A percentile compares a stretch with the other conserved stretches of the same genome.
These are phyloP conservation scores for Girardia tigrina DNA, from an alignment of 2,888 invertebrate species.

Conservation along the genomic window DNA sequence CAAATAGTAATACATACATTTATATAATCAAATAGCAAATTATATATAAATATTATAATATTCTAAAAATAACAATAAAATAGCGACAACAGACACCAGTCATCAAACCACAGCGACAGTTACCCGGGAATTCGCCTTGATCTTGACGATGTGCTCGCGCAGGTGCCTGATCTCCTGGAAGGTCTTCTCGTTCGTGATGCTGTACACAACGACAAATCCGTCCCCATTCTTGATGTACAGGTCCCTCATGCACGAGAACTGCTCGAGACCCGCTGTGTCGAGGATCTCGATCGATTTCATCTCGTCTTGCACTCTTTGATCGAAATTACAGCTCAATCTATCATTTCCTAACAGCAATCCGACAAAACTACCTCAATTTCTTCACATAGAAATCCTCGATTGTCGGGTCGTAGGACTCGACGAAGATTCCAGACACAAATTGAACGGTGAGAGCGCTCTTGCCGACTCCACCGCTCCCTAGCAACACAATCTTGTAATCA, in stretches of 20 bases:
- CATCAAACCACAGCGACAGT: too few relatives aligned
- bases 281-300: conserved; percentile 97
- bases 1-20: too few relatives aligned
- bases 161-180: conserved; percentile 95
- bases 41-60: too few relatives aligned
- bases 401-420: conserved; percentile 99
- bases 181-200: conserved; percentile 94
- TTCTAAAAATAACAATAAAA: too few relatives aligned
- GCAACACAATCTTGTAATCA: conserved; percentile 98
- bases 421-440: conserved; percentile 97
- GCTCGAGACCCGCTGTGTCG: conserved; percentile 96
- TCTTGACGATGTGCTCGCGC: conserved; percentile 89
- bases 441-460: conserved; percentile 98
- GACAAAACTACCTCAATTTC: conserved; percentile 71
- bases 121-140: conserved; percentile 78
- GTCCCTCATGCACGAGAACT: conserved; percentile 98
- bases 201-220: conserved; percentile 62
- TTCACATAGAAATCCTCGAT: conserved; percentile 99
- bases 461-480: conserved; percentile 98
- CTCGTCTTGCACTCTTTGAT: conserved; percentile 66
- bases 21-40: too few relatives aligned
- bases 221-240: conserved; percentile 99
- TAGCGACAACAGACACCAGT: too few relatives aligned
- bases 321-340: conserved; percentile 25
- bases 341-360: neutral